Percentiles rank a stretch among this genome's conserved stretches.
phyloP scores from a whole-genome alignment of 2,113 vertebrate genomes.

The Variabilichromis moorii region DNA sequence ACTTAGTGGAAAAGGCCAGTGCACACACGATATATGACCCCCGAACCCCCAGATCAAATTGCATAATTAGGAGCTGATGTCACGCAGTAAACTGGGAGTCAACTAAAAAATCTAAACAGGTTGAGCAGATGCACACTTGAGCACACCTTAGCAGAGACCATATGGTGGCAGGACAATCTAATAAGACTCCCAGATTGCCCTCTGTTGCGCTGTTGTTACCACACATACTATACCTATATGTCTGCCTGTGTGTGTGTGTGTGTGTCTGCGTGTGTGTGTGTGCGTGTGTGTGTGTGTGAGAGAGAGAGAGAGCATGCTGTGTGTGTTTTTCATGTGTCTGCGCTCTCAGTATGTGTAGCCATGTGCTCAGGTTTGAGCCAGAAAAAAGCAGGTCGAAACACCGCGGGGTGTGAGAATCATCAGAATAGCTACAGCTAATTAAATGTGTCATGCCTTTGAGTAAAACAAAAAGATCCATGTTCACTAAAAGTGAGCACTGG shows the following conservation, averaged over 20 bases:
- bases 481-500: background rate
- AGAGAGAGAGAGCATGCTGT: background rate
- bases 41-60: background rate
- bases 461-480: conserved; percentile 12
- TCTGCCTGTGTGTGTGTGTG: background rate
- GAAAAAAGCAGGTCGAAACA: conserved; percentile 55
- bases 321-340: conserved; percentile 5
- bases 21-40: conserved; percentile 4
- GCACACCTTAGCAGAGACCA: conserved; percentile 16
- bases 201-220: conserved; percentile 22
- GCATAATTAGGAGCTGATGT: conserved; percentile 10
- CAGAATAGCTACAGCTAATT: conserved; percentile 37
- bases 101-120: background rate
- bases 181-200: background rate
- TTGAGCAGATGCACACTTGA: background rate
- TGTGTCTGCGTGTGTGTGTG: background rate
- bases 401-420: conserved; percentile 41
- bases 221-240: background rate
- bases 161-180: conserved; percentile 19
- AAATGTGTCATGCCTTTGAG: conserved; percentile 11
- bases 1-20: background rate
- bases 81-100: background rate
- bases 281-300: background rate
- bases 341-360: conserved; percentile 14
- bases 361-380: conserved; percentile 35